These are phyloP conservation scores for Tragelaphus imberbis DNA, from an alignment of 2,113 vertebrate species.

Conservation along the genomic window DNA sequence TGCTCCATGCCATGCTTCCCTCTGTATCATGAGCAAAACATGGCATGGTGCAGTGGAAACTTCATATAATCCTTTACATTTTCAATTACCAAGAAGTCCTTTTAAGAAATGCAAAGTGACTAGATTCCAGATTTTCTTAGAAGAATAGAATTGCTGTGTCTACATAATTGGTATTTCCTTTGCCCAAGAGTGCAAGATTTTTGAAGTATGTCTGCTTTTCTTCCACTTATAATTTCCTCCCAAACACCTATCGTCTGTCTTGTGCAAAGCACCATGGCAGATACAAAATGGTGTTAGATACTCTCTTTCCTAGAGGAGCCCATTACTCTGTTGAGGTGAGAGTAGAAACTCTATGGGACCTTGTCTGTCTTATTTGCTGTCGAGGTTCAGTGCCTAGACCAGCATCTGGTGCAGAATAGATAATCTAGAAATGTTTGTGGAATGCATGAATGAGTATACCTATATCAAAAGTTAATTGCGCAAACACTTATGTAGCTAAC, in stretches of 20 bases:
- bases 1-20: background rate
- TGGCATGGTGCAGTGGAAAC: background rate
- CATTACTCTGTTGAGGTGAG: background rate
- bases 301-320: background rate
- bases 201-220: background rate
- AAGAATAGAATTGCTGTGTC: background rate
- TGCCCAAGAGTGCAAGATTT: background rate
- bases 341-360: background rate
- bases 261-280: background rate
- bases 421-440: background rate
- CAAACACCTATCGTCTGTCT: background rate
- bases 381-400: background rate
- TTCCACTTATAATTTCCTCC: background rate
- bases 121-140: background rate
- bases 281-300: background rate
- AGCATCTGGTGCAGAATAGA: background rate
- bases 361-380: background rate
- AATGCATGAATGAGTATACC: background rate
- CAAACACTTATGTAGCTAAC: background rate
- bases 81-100: background rate
- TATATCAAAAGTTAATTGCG: background rate
- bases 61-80: background rate
- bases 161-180: background rate
- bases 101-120: conserved; percentile 19
- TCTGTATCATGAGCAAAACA: background rate